phyloP scores from a whole-genome alignment of 1,140 invertebrate species.

The Propsilocerus akamusi region DNA sequence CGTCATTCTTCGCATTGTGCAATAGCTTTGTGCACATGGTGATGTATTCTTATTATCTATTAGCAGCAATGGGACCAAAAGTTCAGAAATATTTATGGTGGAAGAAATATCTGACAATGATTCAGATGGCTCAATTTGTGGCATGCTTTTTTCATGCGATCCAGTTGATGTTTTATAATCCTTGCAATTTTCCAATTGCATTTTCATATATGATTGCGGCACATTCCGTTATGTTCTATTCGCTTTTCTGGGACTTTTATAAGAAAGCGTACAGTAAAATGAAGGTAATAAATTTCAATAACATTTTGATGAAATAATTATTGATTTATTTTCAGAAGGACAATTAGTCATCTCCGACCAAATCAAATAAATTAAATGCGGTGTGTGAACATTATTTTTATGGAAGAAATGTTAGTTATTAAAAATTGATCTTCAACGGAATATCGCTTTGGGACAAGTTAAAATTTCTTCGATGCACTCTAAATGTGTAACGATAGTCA shows the following conservation, averaged over 20 bases:
- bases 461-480: too few species aligned
- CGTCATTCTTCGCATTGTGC: slow-evolving; percentile 48
- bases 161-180: slow-evolving; percentile 55
- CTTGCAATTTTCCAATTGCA: slow-evolving; percentile 51
- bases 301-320: too few species aligned
- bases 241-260: slow-evolving; percentile 52
- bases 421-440: too few species aligned
- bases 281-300: too few species aligned
- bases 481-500: too few species aligned
- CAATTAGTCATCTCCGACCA: too few species aligned
- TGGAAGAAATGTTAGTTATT: too few species aligned
- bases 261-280: slow-evolving; percentile 40
- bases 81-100: slow-evolving; percentile 74
- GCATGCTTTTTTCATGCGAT: slow-evolving; percentile 51
- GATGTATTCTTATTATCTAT: slow-evolving; percentile 75
- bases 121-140: slow-evolving; percentile 70
- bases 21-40: slow-evolving; percentile 74
- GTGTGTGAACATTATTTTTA: too few species aligned
- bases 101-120: slow-evolving; percentile 69
- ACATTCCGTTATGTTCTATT: slow-evolving; percentile 50
- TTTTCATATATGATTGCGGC: slow-evolving; percentile 43
- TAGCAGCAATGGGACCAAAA: slow-evolving; percentile 58
- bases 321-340: too few species aligned
- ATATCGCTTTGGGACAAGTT: too few species aligned
- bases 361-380: too few species aligned